These are phyloP conservation scores for Coreius guichenoti DNA, from an alignment of 2,797 vertebrate genomes.

Conservation along the genomic window DNA sequence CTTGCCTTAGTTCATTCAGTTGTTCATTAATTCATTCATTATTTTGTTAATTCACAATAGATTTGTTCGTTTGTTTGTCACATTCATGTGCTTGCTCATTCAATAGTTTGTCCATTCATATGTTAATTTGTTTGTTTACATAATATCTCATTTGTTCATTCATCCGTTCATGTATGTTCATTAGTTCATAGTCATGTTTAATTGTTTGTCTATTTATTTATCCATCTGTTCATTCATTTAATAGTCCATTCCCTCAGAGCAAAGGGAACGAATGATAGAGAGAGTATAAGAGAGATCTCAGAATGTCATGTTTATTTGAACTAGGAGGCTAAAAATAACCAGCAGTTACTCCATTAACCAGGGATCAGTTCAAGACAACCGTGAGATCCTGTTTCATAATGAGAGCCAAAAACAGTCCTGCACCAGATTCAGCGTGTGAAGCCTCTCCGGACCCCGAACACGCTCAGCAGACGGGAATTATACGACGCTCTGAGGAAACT, in stretches of 20 bases:
- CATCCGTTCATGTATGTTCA: not conserved
- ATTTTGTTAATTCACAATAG: not conserved
- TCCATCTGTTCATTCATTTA: not conserved
- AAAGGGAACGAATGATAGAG: not conserved
- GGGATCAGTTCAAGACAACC: constrained; percentile 6
- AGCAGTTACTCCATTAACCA: constrained; percentile 4
- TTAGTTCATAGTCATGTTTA: not conserved
- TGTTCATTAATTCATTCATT: not conserved
- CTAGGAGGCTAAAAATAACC: constrained; percentile 20
- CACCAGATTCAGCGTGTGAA: not conserved
- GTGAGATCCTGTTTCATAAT: constrained; percentile 18
- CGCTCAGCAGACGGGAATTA: not conserved
- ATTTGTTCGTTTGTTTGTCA: not conserved
- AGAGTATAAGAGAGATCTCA: not conserved
- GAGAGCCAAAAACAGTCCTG: constrained; percentile 12
- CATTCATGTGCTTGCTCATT: not conserved
- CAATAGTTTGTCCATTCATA: not conserved
- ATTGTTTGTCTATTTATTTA: not conserved
- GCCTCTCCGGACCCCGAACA: not conserved
- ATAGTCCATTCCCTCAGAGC: not conserved
- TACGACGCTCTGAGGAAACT: constrained; percentile 4
- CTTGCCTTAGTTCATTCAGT: not conserved
- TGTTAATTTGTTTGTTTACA: not conserved
- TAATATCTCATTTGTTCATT: not conserved
- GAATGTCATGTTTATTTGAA: not conserved